These are phyloP conservation scores for Octonoba sinensis DNA, from an alignment of 2,888 invertebrate species.

Conservation along the genomic window DNA sequence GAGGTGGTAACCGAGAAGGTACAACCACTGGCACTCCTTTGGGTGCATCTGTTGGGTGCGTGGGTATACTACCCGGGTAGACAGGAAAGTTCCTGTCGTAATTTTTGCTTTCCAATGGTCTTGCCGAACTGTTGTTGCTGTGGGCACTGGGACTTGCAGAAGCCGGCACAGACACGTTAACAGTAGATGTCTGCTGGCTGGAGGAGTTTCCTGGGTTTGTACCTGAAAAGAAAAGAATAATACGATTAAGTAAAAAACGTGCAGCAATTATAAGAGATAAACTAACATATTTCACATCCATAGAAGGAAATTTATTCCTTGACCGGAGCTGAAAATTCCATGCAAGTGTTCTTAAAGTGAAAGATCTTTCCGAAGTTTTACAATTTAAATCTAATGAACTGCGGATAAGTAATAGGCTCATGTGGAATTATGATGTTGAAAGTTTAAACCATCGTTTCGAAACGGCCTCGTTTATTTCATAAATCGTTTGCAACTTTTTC, in stretches of 20 bases:
- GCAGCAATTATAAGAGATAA: neutral
- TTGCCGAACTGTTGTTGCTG: slow-evolving; percentile 9
- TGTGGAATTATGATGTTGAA: too few species aligned
- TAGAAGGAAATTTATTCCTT: slow-evolving; percentile 69
- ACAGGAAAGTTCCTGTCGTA: slow-evolving; percentile 26
- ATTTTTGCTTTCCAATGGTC: slow-evolving; percentile 29
- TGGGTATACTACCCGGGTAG: slow-evolving; percentile 9
- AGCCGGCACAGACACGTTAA: slow-evolving; percentile 25
- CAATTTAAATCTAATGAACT: too few species aligned
- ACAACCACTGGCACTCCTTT: slow-evolving; percentile 11
- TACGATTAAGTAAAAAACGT: neutral
- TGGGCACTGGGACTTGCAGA: neutral
- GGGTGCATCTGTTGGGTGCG: neutral
- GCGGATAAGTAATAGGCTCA: too few species aligned
- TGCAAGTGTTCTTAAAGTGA: too few species aligned
- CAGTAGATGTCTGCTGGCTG: slow-evolving; percentile 34
- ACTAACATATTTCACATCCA: neutral
- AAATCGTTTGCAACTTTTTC: too few species aligned
- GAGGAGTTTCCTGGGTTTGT: slow-evolving; percentile 24
- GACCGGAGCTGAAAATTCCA: neutral
- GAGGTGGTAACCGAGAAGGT: slow-evolving; percentile 15
- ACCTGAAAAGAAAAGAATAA: slow-evolving; percentile 1
- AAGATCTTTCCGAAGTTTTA: too few species aligned
- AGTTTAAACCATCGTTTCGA: too few species aligned
- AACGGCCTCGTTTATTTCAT: too few species aligned